A percentile compares a stretch with the other conserved stretches of the same genome.
Evolutionary conservation across 2,797 vertebrate genomes (phyloP).

Genomic region (Streptopelia turtur): DNA sequence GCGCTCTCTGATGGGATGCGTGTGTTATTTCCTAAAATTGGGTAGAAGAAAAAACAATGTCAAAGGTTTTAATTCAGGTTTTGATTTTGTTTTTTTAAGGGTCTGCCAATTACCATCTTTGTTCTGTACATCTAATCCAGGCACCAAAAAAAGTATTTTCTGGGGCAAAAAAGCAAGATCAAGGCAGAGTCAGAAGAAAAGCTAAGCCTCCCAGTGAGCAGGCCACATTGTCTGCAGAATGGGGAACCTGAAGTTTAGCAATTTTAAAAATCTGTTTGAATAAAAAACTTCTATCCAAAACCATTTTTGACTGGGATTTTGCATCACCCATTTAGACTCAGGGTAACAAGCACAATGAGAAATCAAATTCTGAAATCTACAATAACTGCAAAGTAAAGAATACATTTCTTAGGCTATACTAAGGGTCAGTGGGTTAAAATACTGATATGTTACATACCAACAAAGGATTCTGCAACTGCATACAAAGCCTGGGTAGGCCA

Average conservation of each 20-base stretch:
- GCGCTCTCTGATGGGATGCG: conserved; percentile 81
- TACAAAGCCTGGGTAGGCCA: conserved; percentile 93
- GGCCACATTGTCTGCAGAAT: background rate
- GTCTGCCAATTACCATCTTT: background rate
- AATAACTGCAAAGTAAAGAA: background rate
- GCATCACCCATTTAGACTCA: background rate
- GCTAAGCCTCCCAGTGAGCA: background rate
- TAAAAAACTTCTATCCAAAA: background rate
- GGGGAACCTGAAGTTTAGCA: background rate
- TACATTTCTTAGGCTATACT: background rate
- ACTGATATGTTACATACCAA: conserved; percentile 80
- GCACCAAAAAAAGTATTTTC: background rate
- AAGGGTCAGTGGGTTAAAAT: background rate
- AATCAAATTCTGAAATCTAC: background rate
- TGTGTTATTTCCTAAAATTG: conserved; percentile 79
- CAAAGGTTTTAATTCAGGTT: background rate
- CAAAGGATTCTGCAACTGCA: conserved; percentile 90
- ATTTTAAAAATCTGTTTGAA: background rate
- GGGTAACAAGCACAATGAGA: background rate
- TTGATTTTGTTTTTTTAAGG: background rate
- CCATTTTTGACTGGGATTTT: background rate
- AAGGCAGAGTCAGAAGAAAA: background rate
- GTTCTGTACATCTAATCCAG: background rate
- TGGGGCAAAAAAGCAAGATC: background rate
- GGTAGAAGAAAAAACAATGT: background rate